Evolutionary conservation across 2,113 vertebrate species (phyloP).

Genomic region (Oncorhynchus nerka): DNA sequence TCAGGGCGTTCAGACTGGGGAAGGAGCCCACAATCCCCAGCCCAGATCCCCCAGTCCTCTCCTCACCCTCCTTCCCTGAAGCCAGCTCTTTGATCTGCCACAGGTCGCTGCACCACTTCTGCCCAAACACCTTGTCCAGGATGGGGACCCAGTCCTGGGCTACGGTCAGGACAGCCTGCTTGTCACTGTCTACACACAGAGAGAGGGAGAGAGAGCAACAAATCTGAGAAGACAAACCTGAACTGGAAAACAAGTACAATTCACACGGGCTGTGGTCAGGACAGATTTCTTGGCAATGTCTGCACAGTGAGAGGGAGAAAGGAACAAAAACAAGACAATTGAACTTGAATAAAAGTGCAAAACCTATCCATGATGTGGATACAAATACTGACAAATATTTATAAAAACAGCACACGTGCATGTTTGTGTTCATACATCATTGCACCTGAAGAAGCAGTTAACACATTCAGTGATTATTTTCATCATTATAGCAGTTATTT

Average conservation of each 20-base stretch:
- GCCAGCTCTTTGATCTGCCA: slow-evolving; percentile 63
- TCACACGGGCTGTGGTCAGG: too few species aligned
- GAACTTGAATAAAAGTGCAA: too few species aligned
- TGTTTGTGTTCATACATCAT: too few species aligned
- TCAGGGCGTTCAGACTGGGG: slow-evolving; percentile 16
- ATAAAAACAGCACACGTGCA: too few species aligned
- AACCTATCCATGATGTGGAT: too few species aligned
- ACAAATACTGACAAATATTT: too few species aligned
- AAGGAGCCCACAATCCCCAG: not conserved
- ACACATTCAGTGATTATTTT: too few species aligned
- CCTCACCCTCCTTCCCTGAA: slow-evolving; percentile 12
- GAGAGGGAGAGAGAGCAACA: not conserved
- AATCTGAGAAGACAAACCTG: too few species aligned
- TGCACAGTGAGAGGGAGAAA: not conserved
- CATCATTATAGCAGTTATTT: too few species aligned
- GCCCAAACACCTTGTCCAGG: slow-evolving; percentile 75
- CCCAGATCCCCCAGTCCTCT: slow-evolving; percentile 3
- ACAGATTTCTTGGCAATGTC: not conserved
- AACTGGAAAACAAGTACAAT: too few species aligned
- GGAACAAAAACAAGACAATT: too few species aligned
- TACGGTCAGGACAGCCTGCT: slow-evolving; percentile 51
- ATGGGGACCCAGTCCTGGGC: slow-evolving; percentile 78
- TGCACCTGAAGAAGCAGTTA: too few species aligned
- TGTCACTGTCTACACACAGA: slow-evolving; percentile 38
- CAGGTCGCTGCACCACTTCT: slow-evolving; percentile 73